Conservation (phyloP, 2,113 vertebrate genomes). For the Psilopsiagon aurifrons region DNA sequence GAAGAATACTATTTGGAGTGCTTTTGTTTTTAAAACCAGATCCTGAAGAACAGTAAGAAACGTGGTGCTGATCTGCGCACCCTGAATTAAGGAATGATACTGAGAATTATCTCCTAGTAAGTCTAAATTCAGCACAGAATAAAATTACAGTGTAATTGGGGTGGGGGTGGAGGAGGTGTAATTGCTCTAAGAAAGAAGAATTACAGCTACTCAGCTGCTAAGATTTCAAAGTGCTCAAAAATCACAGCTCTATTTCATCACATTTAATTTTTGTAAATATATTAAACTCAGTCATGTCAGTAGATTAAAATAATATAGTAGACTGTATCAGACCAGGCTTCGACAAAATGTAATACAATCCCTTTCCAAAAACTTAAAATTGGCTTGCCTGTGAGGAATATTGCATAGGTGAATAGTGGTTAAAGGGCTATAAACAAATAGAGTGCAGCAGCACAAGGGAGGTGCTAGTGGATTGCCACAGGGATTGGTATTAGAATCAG, state of each 20-base stretch:
- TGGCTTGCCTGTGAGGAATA: background rate
- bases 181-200: constrained; percentile 32
- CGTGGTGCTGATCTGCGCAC: background rate
- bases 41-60: background rate
- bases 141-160: constrained; percentile 6
- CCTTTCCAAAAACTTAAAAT: background rate
- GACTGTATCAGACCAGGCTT: background rate
- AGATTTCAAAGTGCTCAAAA: background rate
- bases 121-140: constrained; percentile 19
- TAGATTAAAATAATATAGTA: background rate
- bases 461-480: constrained; percentile 7
- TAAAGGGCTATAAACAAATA: constrained; percentile 34
- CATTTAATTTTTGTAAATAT: background rate
- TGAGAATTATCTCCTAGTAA: constrained; percentile 7
- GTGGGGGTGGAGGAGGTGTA: constrained; percentile 3
- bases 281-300: constrained; percentile 7
- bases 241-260: background rate
- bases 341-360: background rate
- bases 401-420: background rate
- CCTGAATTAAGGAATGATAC: background rate
- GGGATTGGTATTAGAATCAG: constrained; percentile 45
- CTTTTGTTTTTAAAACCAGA: background rate
- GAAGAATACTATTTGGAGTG: background rate
- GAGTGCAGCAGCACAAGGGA: constrained; percentile 19
- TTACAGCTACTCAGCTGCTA: background rate